A percentile compares a stretch with the other conserved stretches of the same genome.
Evolutionary conservation across 37 sponge, comb jelly and placozoan genomes (phyloP).

Genomic region (Amphimedon queenslandica): DNA sequence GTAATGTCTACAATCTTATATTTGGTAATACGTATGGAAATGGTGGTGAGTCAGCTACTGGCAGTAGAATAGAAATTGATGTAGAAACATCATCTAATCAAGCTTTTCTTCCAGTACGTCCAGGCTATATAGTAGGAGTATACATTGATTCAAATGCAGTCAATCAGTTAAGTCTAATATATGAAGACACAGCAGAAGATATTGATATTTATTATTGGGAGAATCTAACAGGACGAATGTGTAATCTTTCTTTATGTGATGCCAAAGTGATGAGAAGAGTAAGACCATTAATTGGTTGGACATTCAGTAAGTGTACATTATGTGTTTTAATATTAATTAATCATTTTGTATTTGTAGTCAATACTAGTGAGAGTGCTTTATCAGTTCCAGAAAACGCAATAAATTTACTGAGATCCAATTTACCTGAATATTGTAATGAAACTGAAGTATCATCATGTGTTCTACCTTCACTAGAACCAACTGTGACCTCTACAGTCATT

Average conservation of each 20-base stretch:
- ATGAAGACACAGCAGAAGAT: neutral
- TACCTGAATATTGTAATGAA: too few relatives aligned
- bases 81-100: too few relatives aligned
- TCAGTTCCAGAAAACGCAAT: too few relatives aligned
- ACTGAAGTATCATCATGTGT: too few relatives aligned
- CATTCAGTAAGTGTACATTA: neutral
- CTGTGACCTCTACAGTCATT: too few relatives aligned
- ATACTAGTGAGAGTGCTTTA: too few relatives aligned
- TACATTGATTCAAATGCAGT: neutral
- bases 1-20: neutral
- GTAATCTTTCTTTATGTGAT: conserved; percentile 10
- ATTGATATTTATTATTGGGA: conserved; percentile 8
- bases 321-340: too few relatives aligned
- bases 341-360: too few relatives aligned
- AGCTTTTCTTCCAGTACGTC: neutral
- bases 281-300: neutral
- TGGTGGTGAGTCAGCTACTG: neutral
- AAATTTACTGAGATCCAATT: too few relatives aligned
- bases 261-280: neutral
- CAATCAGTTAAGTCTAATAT: neutral
- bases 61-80: neutral
- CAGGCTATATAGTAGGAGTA: conserved; percentile 11
- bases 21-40: neutral
- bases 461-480: too few relatives aligned
- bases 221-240: neutral